A percentile compares a stretch with the other conserved stretches of the same genome.
These are phyloP conservation scores for Scytalopus superciliaris DNA, from an alignment of 2,113 vertebrate genomes.

Conservation along the genomic window DNA sequence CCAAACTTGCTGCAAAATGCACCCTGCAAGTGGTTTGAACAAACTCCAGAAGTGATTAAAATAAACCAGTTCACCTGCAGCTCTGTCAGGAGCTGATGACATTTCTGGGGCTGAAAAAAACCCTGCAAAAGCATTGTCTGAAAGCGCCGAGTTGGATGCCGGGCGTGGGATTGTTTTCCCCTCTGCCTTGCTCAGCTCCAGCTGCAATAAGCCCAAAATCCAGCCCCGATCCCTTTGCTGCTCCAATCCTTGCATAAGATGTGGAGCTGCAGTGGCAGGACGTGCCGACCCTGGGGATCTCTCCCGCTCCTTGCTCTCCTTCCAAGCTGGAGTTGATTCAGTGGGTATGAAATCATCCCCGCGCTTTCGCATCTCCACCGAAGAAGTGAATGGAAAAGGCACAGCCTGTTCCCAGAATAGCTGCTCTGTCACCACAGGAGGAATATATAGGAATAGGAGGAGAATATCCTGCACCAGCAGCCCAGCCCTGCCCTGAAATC, in stretches of 20 bases:
- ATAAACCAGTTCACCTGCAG: neutral
- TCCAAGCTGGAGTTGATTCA: neutral
- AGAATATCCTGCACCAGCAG: neutral
- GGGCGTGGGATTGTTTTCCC: neutral
- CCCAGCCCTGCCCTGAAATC: neutral
- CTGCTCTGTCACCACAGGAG: neutral
- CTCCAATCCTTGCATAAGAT: neutral
- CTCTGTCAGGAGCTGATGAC: neutral
- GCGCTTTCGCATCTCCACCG: neutral
- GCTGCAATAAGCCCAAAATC: neutral
- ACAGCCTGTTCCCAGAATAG: slow-evolving; percentile 29
- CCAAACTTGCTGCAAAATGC: neutral
- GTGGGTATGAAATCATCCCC: neutral
- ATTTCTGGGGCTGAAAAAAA: neutral
- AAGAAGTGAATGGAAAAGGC: slow-evolving; percentile 31
- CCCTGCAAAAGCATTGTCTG: neutral
- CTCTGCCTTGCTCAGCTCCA: neutral
- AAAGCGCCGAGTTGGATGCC: neutral
- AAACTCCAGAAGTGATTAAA: neutral
- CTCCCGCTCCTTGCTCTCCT: neutral
- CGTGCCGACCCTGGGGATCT: neutral
- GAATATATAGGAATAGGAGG: neutral
- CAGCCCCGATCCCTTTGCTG: neutral
- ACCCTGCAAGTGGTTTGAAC: neutral
- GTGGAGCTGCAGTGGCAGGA: neutral